A percentile compares a stretch with the other conserved stretches of the same genome.
phyloP scores from a whole-genome alignment of 1,140 invertebrate species.

The Drosophila tsacasi region DNA sequence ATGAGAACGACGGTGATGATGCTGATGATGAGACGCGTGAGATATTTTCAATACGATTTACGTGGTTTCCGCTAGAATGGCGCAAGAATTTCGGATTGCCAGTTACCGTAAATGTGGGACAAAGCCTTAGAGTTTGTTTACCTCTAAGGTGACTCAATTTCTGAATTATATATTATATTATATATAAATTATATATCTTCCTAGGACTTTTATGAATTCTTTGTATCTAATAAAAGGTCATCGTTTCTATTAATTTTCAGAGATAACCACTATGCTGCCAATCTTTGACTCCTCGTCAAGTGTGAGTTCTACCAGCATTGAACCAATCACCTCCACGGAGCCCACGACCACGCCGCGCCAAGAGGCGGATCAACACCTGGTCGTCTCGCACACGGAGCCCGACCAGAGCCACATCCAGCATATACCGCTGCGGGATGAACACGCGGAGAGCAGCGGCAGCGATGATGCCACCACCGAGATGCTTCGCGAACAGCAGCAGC shows the following conservation, averaged over 20 bases:
- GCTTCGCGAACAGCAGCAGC: conserved; percentile 38
- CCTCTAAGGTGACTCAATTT: conserved; percentile 42
- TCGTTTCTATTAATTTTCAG: conserved; percentile 17
- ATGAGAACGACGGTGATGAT: conserved; percentile 52
- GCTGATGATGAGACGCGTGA: conserved; percentile 72
- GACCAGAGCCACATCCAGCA: conserved; percentile 72
- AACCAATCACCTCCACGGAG: conserved; percentile 79
- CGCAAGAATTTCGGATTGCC: conserved; percentile 36
- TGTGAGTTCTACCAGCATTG: conserved; percentile 74
- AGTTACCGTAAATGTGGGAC: conserved; percentile 77
- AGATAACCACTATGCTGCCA: conserved; percentile 34
- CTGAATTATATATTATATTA: no score
- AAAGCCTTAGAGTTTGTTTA: conserved; percentile 71
- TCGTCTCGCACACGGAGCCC: conserved; percentile 34
- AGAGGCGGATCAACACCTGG: conserved; percentile 34
- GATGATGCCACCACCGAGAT: conserved; percentile 63
- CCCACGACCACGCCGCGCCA: conserved; percentile 76
- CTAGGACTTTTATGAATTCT: background rate
- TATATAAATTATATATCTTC: no score
- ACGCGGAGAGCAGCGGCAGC: conserved; percentile 55
- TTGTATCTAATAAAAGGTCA: background rate
- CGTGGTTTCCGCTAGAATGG: conserved; percentile 73
- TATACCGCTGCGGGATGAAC: conserved; percentile 67
- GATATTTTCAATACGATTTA: conserved; percentile 76
- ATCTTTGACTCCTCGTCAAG: conserved; percentile 35